Evolutionary conservation across 1,140 invertebrate genomes (phyloP).

Genomic region (Melitaea cinxia): DNA sequence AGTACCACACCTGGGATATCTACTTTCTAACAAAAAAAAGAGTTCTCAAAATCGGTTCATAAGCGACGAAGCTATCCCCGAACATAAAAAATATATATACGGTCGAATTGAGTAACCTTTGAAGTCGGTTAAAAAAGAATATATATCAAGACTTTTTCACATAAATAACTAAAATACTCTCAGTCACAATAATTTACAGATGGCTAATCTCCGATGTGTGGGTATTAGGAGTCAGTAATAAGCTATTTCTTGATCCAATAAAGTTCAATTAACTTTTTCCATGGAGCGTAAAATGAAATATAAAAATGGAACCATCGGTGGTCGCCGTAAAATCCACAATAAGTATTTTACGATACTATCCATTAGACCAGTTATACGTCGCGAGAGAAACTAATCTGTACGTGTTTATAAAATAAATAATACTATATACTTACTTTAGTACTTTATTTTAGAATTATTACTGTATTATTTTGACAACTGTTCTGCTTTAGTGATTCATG

Average conservation of each 20-base stretch:
- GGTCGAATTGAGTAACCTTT: too few relatives aligned
- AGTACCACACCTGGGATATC: too few relatives aligned
- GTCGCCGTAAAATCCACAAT: slow-evolving; percentile 64
- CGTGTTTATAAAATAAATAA: slow-evolving; percentile 11
- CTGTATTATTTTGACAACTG: too few relatives aligned
- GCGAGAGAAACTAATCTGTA: slow-evolving; percentile 37
- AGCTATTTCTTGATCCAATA: slow-evolving; percentile 58
- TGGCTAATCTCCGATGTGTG: background rate
- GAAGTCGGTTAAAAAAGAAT: too few relatives aligned
- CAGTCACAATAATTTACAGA: background rate
- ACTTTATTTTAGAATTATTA: too few relatives aligned
- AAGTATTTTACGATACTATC: slow-evolving; percentile 59
- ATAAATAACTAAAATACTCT: background rate
- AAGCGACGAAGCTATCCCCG: too few relatives aligned
- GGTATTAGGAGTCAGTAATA: slow-evolving; percentile 48
- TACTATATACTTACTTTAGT: too few relatives aligned
- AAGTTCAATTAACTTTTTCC: slow-evolving; percentile 69
- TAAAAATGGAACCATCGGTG: slow-evolving; percentile 64
- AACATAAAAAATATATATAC: too few relatives aligned
- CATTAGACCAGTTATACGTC: slow-evolving; percentile 43
- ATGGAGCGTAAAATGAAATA: slow-evolving; percentile 71
- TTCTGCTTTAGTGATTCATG: too few relatives aligned
- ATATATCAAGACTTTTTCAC: too few relatives aligned
- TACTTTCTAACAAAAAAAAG: too few relatives aligned
- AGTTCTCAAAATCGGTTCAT: too few relatives aligned